Percentiles rank a stretch among this genome's conserved stretches.
phyloP scores from a whole-genome alignment of 2,797 vertebrate species.

The Spheniscus humboldti region DNA sequence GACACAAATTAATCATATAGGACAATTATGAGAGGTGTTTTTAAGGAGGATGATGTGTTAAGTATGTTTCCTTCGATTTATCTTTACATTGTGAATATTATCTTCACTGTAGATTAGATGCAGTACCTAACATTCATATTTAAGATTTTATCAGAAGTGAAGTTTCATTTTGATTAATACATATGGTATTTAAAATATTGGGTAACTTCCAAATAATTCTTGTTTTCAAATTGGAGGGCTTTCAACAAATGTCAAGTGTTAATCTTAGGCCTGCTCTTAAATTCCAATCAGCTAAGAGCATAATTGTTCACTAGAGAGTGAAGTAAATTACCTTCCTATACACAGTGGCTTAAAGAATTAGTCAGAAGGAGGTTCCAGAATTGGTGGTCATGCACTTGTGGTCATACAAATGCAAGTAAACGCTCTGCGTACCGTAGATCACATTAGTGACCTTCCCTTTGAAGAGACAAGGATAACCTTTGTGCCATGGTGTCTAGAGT shows the following conservation, averaged over 20 bases:
- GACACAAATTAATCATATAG: not conserved
- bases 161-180: constrained; percentile 30
- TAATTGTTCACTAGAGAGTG: constrained; percentile 47
- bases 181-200: constrained; percentile 24
- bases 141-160: not conserved
- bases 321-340: constrained; percentile 26
- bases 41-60: not conserved
- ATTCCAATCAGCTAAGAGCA: constrained; percentile 53
- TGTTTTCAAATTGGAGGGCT: constrained; percentile 25
- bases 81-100: not conserved
- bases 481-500: not conserved
- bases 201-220: constrained; percentile 18
- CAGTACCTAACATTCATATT: not conserved
- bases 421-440: accelerated
- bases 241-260: constrained; percentile 65
- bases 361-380: not conserved
- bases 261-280: constrained; percentile 45
- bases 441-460: not conserved
- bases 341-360: not conserved
- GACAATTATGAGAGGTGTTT: not conserved
- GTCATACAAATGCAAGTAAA: not conserved
- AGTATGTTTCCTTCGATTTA: not conserved
- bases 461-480: not conserved
- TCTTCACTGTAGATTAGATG: not conserved
- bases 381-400: not conserved